Percentiles rank a stretch among this genome's conserved stretches.
These are phyloP conservation scores for Cassiopea andromeda DNA, from an alignment of 30 jellyfish, hydroid and myxozoan species.

Conservation along the genomic window DNA sequence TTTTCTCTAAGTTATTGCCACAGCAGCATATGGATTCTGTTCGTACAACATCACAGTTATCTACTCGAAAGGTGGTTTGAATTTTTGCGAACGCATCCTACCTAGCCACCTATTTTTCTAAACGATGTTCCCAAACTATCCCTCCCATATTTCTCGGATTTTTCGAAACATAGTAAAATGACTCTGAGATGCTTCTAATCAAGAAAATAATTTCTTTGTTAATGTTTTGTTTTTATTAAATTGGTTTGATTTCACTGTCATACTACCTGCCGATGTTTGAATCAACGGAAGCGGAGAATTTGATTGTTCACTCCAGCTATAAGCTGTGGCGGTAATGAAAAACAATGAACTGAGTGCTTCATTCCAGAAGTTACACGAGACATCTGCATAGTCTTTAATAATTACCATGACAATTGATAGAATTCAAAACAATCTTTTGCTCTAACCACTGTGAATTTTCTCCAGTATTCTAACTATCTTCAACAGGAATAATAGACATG, in stretches of 20 bases:
- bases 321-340: not conserved
- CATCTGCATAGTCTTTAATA: not conserved
- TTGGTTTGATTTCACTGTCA: not conserved
- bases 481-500: not conserved
- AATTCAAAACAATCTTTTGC: not conserved
- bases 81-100: too few species aligned
- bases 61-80: too few species aligned
- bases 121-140: too few species aligned
- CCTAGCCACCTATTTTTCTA: too few species aligned
- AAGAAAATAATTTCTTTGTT: too few species aligned
- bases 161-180: too few species aligned
- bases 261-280: not conserved
- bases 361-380: not conserved
- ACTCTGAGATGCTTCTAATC: too few species aligned
- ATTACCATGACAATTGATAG: slow-evolving; percentile 3
- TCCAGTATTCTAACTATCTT: not conserved
- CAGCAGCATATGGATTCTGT: too few species aligned
- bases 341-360: not conserved
- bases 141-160: too few species aligned
- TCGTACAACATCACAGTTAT: too few species aligned
- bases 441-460: not conserved
- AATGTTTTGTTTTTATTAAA: not conserved
- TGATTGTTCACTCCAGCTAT: not conserved
- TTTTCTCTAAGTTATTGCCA: too few species aligned
- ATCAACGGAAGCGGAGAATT: not conserved